phyloP scores from a whole-genome alignment of 2,888 invertebrate genomes.

The Tetramorium bicarinatum region DNA sequence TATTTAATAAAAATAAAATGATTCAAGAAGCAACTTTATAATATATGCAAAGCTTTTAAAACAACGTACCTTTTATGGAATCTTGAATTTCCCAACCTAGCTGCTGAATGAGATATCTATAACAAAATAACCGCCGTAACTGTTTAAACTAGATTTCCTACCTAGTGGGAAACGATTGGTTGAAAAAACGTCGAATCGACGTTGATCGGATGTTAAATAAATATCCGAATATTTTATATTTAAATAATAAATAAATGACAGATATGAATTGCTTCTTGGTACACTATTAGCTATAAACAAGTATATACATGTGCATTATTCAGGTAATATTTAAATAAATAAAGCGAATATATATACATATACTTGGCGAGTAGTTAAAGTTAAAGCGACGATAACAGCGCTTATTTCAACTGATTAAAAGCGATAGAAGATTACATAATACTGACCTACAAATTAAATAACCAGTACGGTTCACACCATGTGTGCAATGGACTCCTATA shows the following conservation, averaged over 20 bases:
- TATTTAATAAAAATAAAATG: background rate
- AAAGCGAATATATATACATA: background rate
- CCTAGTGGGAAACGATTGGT: too few relatives aligned
- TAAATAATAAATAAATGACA: constrained; percentile 10
- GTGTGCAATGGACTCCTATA: constrained; percentile 94
- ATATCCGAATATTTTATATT: background rate
- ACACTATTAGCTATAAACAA: background rate
- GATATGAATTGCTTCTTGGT: background rate
- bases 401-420: background rate
- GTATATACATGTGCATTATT: background rate
- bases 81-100: constrained; percentile 88
- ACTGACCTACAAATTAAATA: constrained; percentile 91
- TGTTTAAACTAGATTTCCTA: background rate
- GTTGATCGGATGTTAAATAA: background rate
- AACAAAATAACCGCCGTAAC: constrained; percentile 57
- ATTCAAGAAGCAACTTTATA: background rate
- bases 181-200: too few relatives aligned
- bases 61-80: constrained; percentile 88
- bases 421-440: background rate
- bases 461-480: constrained; percentile 93
- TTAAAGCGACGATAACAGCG: background rate
- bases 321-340: background rate
- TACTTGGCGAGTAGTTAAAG: background rate
- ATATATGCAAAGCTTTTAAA: background rate
- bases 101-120: constrained; percentile 89